phyloP scores from a whole-genome alignment of 2,888 invertebrate genomes.

The Cynaeus angustus region DNA sequence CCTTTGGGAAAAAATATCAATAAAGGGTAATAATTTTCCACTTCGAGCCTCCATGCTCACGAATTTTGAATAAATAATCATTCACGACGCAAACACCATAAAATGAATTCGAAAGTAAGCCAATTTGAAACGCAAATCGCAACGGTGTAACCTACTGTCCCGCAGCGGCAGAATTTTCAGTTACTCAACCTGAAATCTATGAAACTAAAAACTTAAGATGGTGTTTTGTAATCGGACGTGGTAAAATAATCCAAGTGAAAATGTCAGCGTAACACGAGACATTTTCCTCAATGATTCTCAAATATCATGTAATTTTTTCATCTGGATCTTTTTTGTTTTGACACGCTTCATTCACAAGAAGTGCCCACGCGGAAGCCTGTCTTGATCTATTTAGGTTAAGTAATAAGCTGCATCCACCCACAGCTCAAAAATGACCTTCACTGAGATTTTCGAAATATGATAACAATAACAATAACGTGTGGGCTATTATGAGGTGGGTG shows the following conservation, averaged over 20 bases:
- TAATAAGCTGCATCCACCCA: constrained; percentile 8
- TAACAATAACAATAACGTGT: constrained; percentile 4
- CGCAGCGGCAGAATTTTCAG: background rate
- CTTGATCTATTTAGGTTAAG: constrained; percentile 16
- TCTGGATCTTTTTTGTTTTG: background rate
- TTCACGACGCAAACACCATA: background rate
- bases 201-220: constrained; percentile 11
- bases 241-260: constrained; percentile 38
- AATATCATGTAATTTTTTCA: constrained; percentile 6
- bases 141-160: background rate
- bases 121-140: background rate
- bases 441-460: constrained; percentile 6
- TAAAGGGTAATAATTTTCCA: too few species aligned
- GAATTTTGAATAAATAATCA: background rate
- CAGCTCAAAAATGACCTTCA: constrained; percentile 11
- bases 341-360: constrained; percentile 12
- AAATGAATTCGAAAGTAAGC: background rate
- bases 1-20: too few species aligned
- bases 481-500: constrained; percentile 2
- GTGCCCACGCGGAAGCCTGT: constrained; percentile 24
- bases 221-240: background rate
- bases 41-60: too few species aligned
- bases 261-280: constrained; percentile 32
- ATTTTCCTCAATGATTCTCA: constrained; percentile 13
- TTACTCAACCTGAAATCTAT: constrained; percentile 13